Base-by-base conservation (phyloP, 2,888 invertebrate genomes). In the Pollenia labialis region DNA sequence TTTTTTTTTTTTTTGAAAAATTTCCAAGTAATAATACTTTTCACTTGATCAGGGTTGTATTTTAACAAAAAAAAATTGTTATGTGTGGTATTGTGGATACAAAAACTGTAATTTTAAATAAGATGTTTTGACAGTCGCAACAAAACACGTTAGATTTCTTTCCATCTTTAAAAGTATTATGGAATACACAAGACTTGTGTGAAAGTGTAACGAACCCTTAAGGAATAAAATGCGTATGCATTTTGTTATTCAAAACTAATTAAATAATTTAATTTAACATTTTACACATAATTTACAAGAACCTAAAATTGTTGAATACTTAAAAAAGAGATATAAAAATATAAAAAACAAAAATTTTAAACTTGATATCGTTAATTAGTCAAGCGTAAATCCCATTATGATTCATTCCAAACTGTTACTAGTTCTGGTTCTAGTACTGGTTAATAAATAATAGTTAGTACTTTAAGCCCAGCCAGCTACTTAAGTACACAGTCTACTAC, bases 321-420 rank as follows among this genome's bases (percentile, higher is more conserved):
- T 40, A 32, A n/a, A 23, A 40, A 58, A 58, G 23, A 32, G 8
- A 60, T 8, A 18, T 46, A 16, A 44, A 46, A 46, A n/a, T 3
- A 40, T 40, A 12, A 40, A 14, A 40, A 40, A 40, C 2, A 40
- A 2, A 12, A 54, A 81, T 83, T 82, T 88, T 90, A 88, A 89
- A 90, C 89, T 89, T 90, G 90, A 90, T 89, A 89, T 82, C 85
- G 84, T 88, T 88, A 88, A 82, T 84, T 85, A 89, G 83, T 88
- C 89, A 88, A 72, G 89, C 89, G 87, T 88, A 89, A 85, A 87
- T 81, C 89, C 89, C 79, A 82, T n/a, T 52, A 54, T 81, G 87
- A 85, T 60, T 85, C 81, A 87, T 44, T 42, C 12, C 14, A 32
- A 72, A n/a, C 40, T 64, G 64, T 46, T 44, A 23, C 16, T 10